A percentile compares a stretch with the other conserved stretches of the same genome.
These are phyloP conservation scores for Callopanchax toddi DNA, from an alignment of 2,113 vertebrate genomes.

Conservation along the genomic window DNA sequence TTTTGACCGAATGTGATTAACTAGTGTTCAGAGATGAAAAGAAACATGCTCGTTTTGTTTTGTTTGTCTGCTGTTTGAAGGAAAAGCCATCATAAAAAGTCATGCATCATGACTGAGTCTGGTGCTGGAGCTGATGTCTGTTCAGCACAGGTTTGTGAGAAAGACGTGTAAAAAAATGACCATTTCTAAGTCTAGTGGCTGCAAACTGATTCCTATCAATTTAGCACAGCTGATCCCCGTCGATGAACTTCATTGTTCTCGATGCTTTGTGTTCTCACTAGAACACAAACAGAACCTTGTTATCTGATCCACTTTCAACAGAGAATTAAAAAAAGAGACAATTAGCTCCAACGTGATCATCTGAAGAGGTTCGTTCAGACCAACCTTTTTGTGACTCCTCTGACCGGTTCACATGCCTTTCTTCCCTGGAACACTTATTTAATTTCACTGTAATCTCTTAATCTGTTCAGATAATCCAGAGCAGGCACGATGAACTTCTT, in stretches of 20 bases:
- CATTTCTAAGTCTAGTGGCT: no score
- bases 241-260: slow-evolving; percentile 15
- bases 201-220: no score
- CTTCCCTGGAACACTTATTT: slow-evolving; percentile 59
- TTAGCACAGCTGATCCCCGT: no score
- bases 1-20: no score
- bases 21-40: no score
- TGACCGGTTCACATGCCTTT: slow-evolving; percentile 34
- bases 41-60: slow-evolving; percentile 6
- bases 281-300: slow-evolving; percentile 5
- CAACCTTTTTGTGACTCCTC: slow-evolving; percentile 30
- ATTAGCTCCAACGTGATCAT: slow-evolving; percentile 14
- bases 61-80: background rate
- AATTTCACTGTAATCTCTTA: slow-evolving; percentile 81
- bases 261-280: background rate
- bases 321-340: background rate
- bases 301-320: slow-evolving; percentile 8
- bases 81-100: background rate
- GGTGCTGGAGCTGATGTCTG: slow-evolving; percentile 22
- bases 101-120: slow-evolving; percentile 8
- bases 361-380: slow-evolving; percentile 5
- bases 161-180: slow-evolving; percentile 15
- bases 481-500: slow-evolving; percentile 67
- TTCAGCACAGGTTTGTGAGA: background rate
- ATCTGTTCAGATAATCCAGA: slow-evolving; percentile 78